These are phyloP conservation scores for Luperina testacea DNA, from an alignment of 2,888 invertebrate genomes.

Conservation along the genomic window DNA sequence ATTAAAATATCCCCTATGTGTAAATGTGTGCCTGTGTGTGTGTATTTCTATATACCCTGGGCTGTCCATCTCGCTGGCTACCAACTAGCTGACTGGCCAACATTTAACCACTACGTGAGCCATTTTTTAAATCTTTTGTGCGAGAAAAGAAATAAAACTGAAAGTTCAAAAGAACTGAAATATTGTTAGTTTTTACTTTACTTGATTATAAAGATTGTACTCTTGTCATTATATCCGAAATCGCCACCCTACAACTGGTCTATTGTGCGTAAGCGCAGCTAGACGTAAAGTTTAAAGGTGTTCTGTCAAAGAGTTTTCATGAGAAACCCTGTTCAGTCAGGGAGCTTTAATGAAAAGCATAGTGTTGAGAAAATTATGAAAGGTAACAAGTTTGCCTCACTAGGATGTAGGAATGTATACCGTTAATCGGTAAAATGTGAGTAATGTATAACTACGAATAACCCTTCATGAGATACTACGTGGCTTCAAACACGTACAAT, in stretches of 20 bases:
- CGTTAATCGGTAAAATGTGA: not conserved
- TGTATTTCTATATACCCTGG: not conserved
- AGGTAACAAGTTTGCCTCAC: not conserved
- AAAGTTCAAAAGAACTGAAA: slow-evolving; percentile 7
- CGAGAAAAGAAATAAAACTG: not conserved
- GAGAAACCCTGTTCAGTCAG: not conserved
- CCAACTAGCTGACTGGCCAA: not conserved
- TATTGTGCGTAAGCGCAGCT: not conserved
- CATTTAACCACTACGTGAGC: not conserved
- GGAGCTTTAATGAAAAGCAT: not conserved
- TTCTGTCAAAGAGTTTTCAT: not conserved
- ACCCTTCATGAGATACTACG: not conserved
- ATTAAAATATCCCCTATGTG: not conserved
- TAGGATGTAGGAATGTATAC: not conserved
- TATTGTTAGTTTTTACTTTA: not conserved
- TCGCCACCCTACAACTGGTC: too few relatives aligned
- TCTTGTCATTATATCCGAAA: not conserved
- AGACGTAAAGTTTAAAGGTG: too few relatives aligned
- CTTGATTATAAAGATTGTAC: not conserved
- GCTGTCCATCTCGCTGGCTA: not conserved
- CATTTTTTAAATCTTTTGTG: not conserved
- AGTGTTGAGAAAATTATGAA: not conserved
- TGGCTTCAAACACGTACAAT: not conserved
- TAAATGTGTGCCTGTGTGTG: not conserved
- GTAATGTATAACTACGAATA: not conserved